Conservation (phyloP, 2,797 vertebrate species). For the Sylvilagus floridanus region DNA sequence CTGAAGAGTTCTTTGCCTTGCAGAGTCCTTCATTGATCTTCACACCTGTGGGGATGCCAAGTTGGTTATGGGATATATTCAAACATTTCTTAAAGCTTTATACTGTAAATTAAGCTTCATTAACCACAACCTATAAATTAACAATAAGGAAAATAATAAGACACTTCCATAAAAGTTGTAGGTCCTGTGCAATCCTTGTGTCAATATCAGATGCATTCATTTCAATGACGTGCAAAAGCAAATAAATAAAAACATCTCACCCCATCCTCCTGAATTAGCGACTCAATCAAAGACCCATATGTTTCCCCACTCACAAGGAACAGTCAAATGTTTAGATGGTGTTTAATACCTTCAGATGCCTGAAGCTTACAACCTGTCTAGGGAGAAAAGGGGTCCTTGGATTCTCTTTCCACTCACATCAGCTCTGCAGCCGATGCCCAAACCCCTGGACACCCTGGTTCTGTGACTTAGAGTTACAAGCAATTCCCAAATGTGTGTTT, state of each 20-base stretch:
- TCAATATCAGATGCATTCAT: background rate
- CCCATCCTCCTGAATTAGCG: background rate
- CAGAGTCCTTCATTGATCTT: background rate
- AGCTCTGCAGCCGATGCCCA: background rate
- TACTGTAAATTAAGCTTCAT: background rate
- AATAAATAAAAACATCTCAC: background rate
- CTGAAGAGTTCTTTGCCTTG: constrained; percentile 14
- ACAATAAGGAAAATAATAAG: background rate
- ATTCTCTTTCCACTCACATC: background rate
- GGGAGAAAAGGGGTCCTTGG: background rate
- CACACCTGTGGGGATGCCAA: background rate
- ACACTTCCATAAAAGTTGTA: background rate
- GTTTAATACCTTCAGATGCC: background rate
- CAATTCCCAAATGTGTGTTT: background rate
- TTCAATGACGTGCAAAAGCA: background rate
- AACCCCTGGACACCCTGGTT: background rate
- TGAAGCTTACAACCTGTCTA: background rate
- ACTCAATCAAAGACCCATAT: background rate
- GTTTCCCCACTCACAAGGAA: background rate
- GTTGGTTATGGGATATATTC: background rate
- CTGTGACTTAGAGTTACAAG: background rate
- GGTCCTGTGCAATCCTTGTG: fast-evolving
- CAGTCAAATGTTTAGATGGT: background rate
- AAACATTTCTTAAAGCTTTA: background rate
- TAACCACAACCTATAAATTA: background rate